Percentiles rank a stretch among this genome's conserved stretches.
These are phyloP conservation scores for Drosophila takahashii DNA, from an alignment of 1,140 invertebrate genomes.

Conservation along the genomic window DNA sequence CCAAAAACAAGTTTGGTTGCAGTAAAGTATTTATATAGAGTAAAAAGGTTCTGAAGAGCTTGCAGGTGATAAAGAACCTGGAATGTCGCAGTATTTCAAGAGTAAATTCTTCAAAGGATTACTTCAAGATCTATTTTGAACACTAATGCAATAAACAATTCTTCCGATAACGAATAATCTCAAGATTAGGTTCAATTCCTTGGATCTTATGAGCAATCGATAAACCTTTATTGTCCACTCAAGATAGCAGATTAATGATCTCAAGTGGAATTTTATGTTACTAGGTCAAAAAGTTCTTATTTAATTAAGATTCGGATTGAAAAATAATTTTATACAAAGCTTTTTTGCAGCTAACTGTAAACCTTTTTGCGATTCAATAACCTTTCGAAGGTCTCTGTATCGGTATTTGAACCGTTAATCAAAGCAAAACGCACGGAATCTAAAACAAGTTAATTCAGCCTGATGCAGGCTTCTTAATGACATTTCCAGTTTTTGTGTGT, in stretches of 20 bases:
- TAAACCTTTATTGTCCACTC: slow-evolving; percentile 1
- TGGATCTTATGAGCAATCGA: slow-evolving; percentile 13
- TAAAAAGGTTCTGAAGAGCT: neutral
- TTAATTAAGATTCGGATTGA: neutral
- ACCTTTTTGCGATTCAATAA: slow-evolving; percentile 34
- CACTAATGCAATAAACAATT: slow-evolving; percentile 19
- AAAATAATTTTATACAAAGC: neutral
- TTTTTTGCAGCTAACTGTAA: neutral
- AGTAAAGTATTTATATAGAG: neutral
- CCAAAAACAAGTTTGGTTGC: neutral
- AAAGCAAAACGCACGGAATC: slow-evolving; percentile 20
- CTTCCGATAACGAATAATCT: slow-evolving; percentile 19
- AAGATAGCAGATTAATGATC: neutral
- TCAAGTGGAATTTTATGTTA: slow-evolving; percentile 6
- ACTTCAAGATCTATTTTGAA: slow-evolving; percentile 1
- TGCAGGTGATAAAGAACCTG: slow-evolving; percentile 6
- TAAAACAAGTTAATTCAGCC: slow-evolving; percentile 46
- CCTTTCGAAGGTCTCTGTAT: slow-evolving; percentile 43
- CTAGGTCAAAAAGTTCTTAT: slow-evolving; percentile 12
- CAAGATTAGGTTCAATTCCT: slow-evolving; percentile 37
- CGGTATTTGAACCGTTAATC: slow-evolving; percentile 33
- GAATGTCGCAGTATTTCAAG: slow-evolving; percentile 11
- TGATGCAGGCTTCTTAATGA: slow-evolving; percentile 46
- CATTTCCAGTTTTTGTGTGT: slow-evolving; percentile 39
- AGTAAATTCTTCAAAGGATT: neutral